Evolutionary conservation across 2,797 vertebrate species (phyloP).

Genomic region (Cetoscarus ocellatus): DNA sequence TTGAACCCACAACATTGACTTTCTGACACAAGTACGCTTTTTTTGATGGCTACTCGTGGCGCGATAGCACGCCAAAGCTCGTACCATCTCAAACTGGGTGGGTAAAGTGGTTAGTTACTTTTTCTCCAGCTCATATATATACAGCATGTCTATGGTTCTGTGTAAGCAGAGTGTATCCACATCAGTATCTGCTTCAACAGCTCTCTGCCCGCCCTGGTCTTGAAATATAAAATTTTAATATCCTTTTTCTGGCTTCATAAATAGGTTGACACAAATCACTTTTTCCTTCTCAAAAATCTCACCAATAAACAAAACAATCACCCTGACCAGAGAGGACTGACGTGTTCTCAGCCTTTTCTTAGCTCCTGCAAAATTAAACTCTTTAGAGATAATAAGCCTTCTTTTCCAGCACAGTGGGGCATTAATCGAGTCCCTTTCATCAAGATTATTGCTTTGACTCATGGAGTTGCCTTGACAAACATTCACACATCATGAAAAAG

Average conservation of each 20-base stretch:
- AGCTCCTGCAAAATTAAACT: background rate
- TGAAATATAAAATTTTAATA: too few relatives aligned
- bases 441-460: constrained; percentile 13
- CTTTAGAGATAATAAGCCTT: constrained; percentile 17
- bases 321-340: background rate
- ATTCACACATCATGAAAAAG: background rate
- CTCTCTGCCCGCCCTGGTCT: too few relatives aligned
- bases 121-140: too few relatives aligned
- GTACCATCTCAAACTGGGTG: too few relatives aligned
- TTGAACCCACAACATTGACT: too few relatives aligned
- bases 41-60: too few relatives aligned
- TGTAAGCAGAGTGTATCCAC: too few relatives aligned
- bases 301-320: background rate
- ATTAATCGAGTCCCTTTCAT: constrained; percentile 19
- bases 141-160: too few relatives aligned
- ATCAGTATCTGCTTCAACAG: too few relatives aligned
- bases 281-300: background rate
- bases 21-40: too few relatives aligned
- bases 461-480: constrained; percentile 16
- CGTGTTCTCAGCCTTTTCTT: background rate
- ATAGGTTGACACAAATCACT: constrained; percentile 5
- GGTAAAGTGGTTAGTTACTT: too few relatives aligned
- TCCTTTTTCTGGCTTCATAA: background rate
- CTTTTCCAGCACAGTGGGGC: constrained; percentile 20
- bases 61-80: too few relatives aligned